Percentiles rank a stretch among this genome's conserved stretches.
Conservation (phyloP, 2,888 invertebrate species). For the Alloplasta piceator region DNA sequence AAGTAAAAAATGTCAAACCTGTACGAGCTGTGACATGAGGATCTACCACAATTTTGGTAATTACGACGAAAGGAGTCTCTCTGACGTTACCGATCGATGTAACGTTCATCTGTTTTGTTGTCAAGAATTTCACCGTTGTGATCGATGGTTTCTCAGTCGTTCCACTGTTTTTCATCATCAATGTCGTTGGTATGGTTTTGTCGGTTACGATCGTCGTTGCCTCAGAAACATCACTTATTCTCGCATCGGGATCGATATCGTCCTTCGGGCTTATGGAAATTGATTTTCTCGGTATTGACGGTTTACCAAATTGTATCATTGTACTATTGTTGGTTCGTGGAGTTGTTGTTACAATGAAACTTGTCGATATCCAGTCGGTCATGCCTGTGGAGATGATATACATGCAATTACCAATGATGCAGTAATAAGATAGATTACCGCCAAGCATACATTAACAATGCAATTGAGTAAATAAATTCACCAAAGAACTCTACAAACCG, state of each 20-base stretch:
- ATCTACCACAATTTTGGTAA: no score
- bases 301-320: background rate
- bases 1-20: no score
- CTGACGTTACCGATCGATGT: conserved; percentile 11
- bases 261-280: conserved; percentile 74
- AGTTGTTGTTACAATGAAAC: background rate
- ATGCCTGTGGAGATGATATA: conserved; percentile 47
- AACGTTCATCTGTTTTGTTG: conserved; percentile 16
- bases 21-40: no score
- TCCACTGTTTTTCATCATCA: conserved; percentile 57
- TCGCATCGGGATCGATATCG: conserved; percentile 73
- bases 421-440: no score
- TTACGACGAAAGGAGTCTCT: conserved; percentile 60
- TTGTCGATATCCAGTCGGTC: conserved; percentile 44
- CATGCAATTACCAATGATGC: no score
- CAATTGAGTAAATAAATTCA: no score
- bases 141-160: conserved; percentile 29
- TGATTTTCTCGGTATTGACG: conserved; percentile 51
- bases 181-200: conserved; percentile 53
- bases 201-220: conserved; percentile 67
- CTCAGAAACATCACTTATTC: conserved; percentile 8
- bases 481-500: no score
- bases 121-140: conserved; percentile 31
- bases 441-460: no score
- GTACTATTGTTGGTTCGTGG: background rate